Evolutionary conservation across 2,888 invertebrate genomes (phyloP), one percentile per base, ranked within the genome.

Genomic region (Tenthredo scrophulariae): DNA sequence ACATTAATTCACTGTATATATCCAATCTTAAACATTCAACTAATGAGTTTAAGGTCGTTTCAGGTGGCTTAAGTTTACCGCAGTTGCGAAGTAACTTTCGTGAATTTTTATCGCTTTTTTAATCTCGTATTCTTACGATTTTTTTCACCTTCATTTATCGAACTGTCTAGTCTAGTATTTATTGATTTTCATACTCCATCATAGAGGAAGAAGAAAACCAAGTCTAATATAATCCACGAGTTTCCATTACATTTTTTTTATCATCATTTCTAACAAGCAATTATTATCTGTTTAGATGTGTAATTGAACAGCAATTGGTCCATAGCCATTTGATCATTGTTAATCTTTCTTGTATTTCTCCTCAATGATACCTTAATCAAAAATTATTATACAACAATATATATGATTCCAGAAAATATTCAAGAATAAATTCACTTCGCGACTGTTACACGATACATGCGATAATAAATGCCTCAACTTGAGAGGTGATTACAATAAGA

Each of bases 31-130:
- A 29, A 29, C 77, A 46, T 29, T 54, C 46, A 54, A 50, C 18
- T 33, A 77, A 77, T 77, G 37, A 77, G 77, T 77, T 77, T 77
- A 33, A 77, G 50, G 77, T 54, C 77, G 46, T 50, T 50, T 77
- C 18, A 54, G 29, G 29, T 29, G n/a, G 13, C 54, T 46, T 26
- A 4, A 77, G 22, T 67, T 33, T 33, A 13, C 67, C 67, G 9
- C 33, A 67, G 67, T 15, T 67, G 67, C 18, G 18, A 18, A 67
- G 33, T 33, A 33, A 67, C 18, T 18, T 33, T 18, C 29, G 5
- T 18, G 6, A 67, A 67, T 33, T 67, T 13, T 67, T 67, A 67
- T 67, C 33, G 33, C 7, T 4, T 29, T 67, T 33, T 33, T 67
- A 10, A 67, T 13, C 26, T 9, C 4, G 10, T 33, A 67, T 33